Evolutionary conservation across 2,888 invertebrate genomes (phyloP), one percentile per base, ranked within the genome.

Genomic region (Ctena decussata): DNA sequence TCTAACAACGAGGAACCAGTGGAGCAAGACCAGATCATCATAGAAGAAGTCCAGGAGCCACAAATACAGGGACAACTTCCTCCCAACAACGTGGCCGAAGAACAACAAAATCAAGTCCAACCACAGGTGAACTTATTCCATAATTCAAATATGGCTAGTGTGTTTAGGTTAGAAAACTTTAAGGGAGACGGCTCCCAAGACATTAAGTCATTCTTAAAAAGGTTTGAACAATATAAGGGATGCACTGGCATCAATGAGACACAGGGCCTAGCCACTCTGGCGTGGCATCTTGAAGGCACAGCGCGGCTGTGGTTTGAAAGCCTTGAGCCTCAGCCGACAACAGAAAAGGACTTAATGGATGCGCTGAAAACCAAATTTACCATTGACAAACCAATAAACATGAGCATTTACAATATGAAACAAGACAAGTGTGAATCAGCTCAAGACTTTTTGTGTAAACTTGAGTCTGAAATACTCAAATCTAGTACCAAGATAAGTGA

Each of bases 401-500:
- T 79, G 12, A 39, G 57, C 24, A 60, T 79, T 27, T 77, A 65
- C 32, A 12, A 12, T 2, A 77, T 79, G 57, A 57, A 41, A 24
- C 79, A 79, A 44, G 30, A 53, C 15, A 21, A n/a, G 1, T 21
- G 39, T 24, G 79, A 79, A 39, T 70, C 53, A 30, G 60, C 37
- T 11, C 65, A 74, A 60, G 24, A 73, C 12, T 73, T 73, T 37
- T 18, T 80, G 21, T 12, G n/a, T 15, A 27, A 74, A 1, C n/a
- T 73, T n/a, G 74, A 80, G 15, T n/a, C n/a, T 32, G 80, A 80
- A 35, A 72, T 46, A 27, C 74, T 65, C 32, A 82, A 82, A 35
- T n/a, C n/a, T n/a, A n/a, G n/a, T n/a, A 72, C 32, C 0, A 32
- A n/a, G 0, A 57, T 76, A 12, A 32, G n/a, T 60, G 72, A 72